These are phyloP conservation scores for Sternarchorhynchus goeldii DNA, from an alignment of 2,797 vertebrate genomes.

Conservation along the genomic window DNA sequence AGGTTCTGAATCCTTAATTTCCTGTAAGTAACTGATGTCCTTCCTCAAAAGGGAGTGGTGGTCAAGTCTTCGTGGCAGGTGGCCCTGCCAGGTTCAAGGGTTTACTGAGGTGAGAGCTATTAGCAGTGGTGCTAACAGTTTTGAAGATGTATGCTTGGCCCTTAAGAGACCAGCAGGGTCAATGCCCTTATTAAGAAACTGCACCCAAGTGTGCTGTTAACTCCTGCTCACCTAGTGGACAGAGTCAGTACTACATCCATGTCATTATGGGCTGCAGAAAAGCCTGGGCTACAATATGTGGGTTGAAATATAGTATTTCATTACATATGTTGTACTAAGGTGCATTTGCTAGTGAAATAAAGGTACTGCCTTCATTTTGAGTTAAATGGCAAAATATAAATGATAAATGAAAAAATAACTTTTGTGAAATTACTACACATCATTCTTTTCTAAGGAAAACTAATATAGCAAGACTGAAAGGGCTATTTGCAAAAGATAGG, in stretches of 20 bases:
- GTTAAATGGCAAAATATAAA: no score
- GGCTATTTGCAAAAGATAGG: no score
- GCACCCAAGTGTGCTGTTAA: background rate
- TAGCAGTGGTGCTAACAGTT: slow-evolving; percentile 10
- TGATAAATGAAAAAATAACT: no score
- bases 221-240: slow-evolving; percentile 2
- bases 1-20: background rate
- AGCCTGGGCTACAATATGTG: no score
- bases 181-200: slow-evolving; percentile 20
- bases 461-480: no score
- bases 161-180: slow-evolving; percentile 19
- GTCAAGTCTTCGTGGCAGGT: background rate
- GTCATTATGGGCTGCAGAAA: background rate
- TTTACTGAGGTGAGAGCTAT: slow-evolving; percentile 14
- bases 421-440: no score
- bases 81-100: slow-evolving; percentile 4
- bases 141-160: slow-evolving; percentile 18
- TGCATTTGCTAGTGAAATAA: no score
- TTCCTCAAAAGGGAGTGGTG: slow-evolving; percentile 17
- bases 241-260: background rate
- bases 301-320: no score
- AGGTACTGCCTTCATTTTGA: no score
- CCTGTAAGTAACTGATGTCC: slow-evolving; percentile 14
- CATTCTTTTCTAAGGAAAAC: no score
- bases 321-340: no score